Evolutionary conservation across 2,113 vertebrate species (phyloP).

Genomic region (Bucco capensis): DNA sequence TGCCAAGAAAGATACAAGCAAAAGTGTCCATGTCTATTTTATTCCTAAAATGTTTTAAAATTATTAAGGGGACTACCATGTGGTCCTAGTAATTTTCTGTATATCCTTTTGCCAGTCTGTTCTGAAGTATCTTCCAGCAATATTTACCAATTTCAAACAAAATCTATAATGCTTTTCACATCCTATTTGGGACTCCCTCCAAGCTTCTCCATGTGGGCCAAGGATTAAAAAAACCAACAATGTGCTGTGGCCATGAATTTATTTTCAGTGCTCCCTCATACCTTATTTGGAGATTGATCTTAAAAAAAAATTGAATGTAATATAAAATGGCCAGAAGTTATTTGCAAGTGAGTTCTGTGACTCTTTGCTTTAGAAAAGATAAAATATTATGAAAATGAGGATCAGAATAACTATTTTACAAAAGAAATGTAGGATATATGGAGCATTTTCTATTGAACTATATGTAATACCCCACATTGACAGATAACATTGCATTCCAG

Average conservation of each 20-base stretch:
- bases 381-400: background rate
- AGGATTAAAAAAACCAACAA: background rate
- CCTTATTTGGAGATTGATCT: background rate
- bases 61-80: background rate
- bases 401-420: background rate
- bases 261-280: background rate
- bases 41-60: background rate
- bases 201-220: background rate
- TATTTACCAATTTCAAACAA: background rate
- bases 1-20: background rate
- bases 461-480: background rate
- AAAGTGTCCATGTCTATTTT: background rate
- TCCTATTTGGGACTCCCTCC: background rate
- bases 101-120: background rate
- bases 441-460: background rate
- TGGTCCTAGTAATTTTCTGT: background rate
- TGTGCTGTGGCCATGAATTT: background rate
- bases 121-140: background rate
- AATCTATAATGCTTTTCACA: background rate
- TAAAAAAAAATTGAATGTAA: background rate
- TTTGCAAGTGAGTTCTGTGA: background rate
- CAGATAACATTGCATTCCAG: background rate
- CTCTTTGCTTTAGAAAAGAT: background rate
- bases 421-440: background rate
- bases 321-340: background rate